Base-by-base conservation (phyloP, 1,140 invertebrate genomes). In the Scaptomyza graminum region DNA sequence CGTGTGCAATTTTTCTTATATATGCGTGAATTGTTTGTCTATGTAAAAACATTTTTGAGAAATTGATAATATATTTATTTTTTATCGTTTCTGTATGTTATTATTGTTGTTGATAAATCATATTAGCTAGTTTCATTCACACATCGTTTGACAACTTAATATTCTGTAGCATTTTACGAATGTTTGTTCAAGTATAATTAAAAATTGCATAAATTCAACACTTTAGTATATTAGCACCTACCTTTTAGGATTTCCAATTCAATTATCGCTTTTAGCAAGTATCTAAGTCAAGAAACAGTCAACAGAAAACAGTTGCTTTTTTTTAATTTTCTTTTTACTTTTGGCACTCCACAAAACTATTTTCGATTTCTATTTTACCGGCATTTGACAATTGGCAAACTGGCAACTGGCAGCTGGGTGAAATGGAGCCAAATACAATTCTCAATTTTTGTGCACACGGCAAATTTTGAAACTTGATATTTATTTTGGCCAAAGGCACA, bases 401-500 rank as follows among this genome's bases (percentile, higher is more conserved):
- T 12, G 25, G n/a, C 31, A n/a, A 2, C 31, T 8, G 31, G 31
- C 31, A 34, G 13, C 11, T 34, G 44, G 57, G 15, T 9, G 52
- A 49, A 39, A 49, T 16, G 39, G 15, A 56, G 52, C 16, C 51
- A 69, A 50, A 34, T 22, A 28, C 13, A 41, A 69, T 52, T 41
- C 41, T 54, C 56, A 74, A 79, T 69, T 63, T 43, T 65, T 52
- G 67, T 25, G 31, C 72, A 50, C 52, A 65, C 73, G 61, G 51
- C 44, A 78, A 78, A 70, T 88, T 82, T 79, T 78, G 79, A 76
- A 88, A 82, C 72, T 88, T 66, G 82, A 87, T 79, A 73, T 88
- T 82, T 79, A 56, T 65, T 70, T 70, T 54, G 56, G 57, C 50
- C 44, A 73, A 78, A 67, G 79, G 77, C 79, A 79, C 55, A 72